Evolutionary conservation across 2,888 invertebrate species (phyloP).

Genomic region (Caradrina kadenii): DNA sequence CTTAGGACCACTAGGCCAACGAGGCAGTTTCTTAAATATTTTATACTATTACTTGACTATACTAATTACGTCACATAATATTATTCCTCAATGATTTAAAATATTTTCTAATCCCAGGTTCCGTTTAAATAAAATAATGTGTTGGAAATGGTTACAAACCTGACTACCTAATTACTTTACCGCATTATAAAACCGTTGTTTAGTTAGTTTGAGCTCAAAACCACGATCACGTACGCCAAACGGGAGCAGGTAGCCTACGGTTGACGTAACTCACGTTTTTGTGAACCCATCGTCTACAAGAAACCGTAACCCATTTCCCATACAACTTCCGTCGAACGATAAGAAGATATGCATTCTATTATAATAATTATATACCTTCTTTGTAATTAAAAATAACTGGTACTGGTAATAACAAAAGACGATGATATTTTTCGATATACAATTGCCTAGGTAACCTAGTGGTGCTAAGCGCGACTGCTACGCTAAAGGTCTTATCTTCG

Average conservation of each 20-base stretch:
- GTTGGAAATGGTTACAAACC: too few relatives aligned
- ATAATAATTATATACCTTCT: constrained; percentile 27
- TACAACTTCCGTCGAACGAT: constrained; percentile 26
- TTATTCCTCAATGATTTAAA: too few relatives aligned
- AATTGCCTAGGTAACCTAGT: too few relatives aligned
- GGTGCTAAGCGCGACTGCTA: too few relatives aligned
- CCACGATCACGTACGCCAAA: constrained; percentile 19
- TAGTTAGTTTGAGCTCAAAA: constrained; percentile 3
- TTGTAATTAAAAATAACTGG: constrained; percentile 33
- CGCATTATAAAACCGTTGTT: constrained; percentile 9
- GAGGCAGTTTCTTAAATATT: too few relatives aligned
- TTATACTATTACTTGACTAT: too few relatives aligned
- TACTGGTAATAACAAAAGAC: constrained; percentile 3
- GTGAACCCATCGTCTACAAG: constrained; percentile 28
- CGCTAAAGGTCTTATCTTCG: too few relatives aligned
- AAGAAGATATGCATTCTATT: constrained; percentile 40
- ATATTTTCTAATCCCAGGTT: too few relatives aligned
- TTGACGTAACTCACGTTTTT: constrained; percentile 48
- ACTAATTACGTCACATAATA: too few relatives aligned
- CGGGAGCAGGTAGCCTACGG: constrained; percentile 13
- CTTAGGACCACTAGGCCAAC: too few relatives aligned
- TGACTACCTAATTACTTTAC: not conserved
- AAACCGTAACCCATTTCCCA: constrained; percentile 54
- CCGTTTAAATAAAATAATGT: too few relatives aligned
- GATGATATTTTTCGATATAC: too few relatives aligned